phyloP scores from a whole-genome alignment of 2,797 vertebrate species.

The Poeciliopsis paucimaculata region DNA sequence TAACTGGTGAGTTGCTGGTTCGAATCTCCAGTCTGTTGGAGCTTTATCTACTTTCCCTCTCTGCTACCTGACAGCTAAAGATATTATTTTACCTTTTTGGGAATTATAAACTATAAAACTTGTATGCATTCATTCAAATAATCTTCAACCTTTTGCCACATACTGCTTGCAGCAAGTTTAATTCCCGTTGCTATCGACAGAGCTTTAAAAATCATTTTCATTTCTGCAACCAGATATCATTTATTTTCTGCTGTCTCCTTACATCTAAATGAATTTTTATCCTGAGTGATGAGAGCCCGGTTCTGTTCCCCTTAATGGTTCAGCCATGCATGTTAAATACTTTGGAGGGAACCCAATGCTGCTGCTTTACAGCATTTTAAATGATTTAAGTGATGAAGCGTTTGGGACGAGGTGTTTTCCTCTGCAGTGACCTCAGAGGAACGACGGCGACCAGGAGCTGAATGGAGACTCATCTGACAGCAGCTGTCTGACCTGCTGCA shows the following conservation, averaged over 20 bases:
- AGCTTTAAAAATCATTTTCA: conserved; percentile 1
- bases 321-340: conserved; percentile 57
- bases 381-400: no score
- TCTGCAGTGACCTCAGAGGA: conserved; percentile 56
- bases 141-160: not conserved
- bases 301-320: conserved; percentile 43
- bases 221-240: conserved; percentile 33
- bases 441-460: conserved; percentile 68
- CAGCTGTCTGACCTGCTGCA: conserved; percentile 62
- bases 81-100: not conserved
- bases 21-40: no score
- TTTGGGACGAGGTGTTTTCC: conserved; percentile 6
- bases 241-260: conserved; percentile 28
- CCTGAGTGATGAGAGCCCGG: conserved; percentile 40
- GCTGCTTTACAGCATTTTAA: not conserved
- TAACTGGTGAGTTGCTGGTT: no score
- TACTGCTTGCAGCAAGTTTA: not conserved
- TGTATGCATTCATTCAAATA: not conserved
- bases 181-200: not conserved
- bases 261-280: conserved; percentile 51
- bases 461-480: conserved; percentile 70
- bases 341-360: not conserved
- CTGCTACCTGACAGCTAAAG: not conserved
- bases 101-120: not conserved
- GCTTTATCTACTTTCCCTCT: not conserved